Conservation (phyloP, 2,113 vertebrate species). For the Jaculus jaculus region DNA sequence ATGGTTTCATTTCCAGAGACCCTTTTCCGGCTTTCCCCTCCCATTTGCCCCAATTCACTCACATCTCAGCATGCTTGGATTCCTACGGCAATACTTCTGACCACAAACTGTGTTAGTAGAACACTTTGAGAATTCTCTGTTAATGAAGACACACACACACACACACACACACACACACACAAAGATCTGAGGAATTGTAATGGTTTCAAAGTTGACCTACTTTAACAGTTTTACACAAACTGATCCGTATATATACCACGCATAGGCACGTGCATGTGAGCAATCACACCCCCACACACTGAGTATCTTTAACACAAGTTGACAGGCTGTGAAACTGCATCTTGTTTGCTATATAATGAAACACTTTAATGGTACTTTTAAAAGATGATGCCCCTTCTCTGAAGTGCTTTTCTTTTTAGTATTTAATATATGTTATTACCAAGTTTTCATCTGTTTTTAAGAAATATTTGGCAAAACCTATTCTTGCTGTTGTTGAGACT, state of each 20-base stretch:
- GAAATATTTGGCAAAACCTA: conserved; percentile 56
- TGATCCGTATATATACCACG: neutral
- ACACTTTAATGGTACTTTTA: conserved; percentile 54
- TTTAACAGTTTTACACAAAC: neutral
- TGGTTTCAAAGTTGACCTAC: neutral
- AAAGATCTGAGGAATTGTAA: neutral
- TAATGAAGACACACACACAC: neutral
- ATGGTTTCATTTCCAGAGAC: neutral
- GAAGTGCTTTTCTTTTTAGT: conserved; percentile 60
- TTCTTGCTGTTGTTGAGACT: conserved; percentile 54
- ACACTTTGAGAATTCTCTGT: neutral
- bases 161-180: neutral
- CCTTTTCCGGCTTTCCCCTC: neutral
- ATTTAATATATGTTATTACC: conserved; percentile 51
- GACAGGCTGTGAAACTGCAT: conserved; percentile 47
- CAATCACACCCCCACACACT: neutral
- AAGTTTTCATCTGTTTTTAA: conserved; percentile 54
- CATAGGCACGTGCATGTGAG: neutral
- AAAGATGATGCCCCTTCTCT: conserved; percentile 55
- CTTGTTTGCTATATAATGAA: conserved; percentile 50
- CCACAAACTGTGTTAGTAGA: neutral
- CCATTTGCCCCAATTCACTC: neutral
- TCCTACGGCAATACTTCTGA: neutral
- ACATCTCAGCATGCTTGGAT: neutral
- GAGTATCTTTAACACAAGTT: conserved; percentile 44